A percentile compares a stretch with the other conserved stretches of the same genome.
These are phyloP conservation scores for Leptopilina myrica DNA, from an alignment of 2,888 invertebrate genomes.

Conservation along the genomic window DNA sequence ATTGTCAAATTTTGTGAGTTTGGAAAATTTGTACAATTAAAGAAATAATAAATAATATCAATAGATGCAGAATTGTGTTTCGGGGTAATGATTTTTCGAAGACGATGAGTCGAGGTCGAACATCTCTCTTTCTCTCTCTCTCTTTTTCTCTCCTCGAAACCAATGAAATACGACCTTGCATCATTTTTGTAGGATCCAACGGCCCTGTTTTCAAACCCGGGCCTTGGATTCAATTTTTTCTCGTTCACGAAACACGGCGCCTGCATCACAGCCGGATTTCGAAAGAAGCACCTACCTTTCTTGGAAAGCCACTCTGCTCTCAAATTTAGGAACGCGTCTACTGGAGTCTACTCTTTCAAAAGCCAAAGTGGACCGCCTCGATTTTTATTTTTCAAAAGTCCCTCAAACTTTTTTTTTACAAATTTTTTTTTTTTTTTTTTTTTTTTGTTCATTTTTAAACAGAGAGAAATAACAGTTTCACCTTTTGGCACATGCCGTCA, in stretches of 20 bases:
- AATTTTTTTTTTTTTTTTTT: constrained; percentile 35
- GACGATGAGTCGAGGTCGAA: constrained; percentile 47
- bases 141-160: constrained; percentile 21
- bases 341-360: constrained; percentile 30
- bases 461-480: constrained; percentile 28
- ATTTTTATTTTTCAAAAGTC: constrained; percentile 43
- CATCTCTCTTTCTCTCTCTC: constrained; percentile 23
- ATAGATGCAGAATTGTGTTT: background rate
- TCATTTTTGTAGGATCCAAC: constrained; percentile 56
- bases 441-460: constrained; percentile 32
- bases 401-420: constrained; percentile 21
- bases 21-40: no score
- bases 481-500: constrained; percentile 40
- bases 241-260: constrained; percentile 54
- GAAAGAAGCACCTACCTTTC: constrained; percentile 64
- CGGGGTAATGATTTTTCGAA: background rate
- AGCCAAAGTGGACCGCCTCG: constrained; percentile 42
- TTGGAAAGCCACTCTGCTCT: constrained; percentile 51
- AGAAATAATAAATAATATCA: background rate
- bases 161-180: constrained; percentile 62
- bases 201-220: constrained; percentile 48
- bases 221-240: constrained; percentile 44
- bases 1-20: no score
- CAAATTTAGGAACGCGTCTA: constrained; percentile 33
- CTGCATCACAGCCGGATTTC: constrained; percentile 62